Evolutionary conservation across 2,888 invertebrate species (phyloP).

Genomic region (Agonopterix subpropinquella): DNA sequence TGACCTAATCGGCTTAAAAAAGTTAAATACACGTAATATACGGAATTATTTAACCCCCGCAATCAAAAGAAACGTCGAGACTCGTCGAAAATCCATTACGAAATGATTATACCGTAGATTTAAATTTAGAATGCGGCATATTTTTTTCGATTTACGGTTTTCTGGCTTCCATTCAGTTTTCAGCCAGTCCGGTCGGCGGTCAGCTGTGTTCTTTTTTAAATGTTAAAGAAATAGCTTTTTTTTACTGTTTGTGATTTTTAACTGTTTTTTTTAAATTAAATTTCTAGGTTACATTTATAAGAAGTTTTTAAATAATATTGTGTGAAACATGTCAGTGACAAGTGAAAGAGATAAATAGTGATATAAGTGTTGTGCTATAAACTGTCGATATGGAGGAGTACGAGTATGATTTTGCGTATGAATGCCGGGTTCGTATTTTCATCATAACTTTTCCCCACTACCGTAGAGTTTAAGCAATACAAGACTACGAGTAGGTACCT

Average conservation of each 20-base stretch:
- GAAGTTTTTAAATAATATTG: conserved; percentile 10
- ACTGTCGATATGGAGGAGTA: conserved; percentile 63
- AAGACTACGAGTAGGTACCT: no score
- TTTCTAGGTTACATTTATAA: conserved; percentile 29
- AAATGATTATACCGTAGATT: no score
- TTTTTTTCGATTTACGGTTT: conserved; percentile 59
- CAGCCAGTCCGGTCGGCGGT: conserved; percentile 37
- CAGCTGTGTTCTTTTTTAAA: conserved; percentile 34
- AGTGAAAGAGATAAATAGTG: conserved; percentile 22
- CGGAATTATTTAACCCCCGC: conserved; percentile 20
- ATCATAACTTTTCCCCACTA: not conserved
- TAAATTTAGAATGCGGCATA: conserved; percentile 57
- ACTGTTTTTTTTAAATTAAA: conserved; percentile 10
- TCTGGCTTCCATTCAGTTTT: conserved; percentile 67
- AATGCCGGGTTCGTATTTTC: conserved; percentile 77
- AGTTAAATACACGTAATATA: conserved; percentile 23
- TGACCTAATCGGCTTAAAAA: conserved; percentile 8
- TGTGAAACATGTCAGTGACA: conserved; percentile 37
- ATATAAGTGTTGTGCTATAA: conserved; percentile 19
- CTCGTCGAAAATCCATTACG: conserved; percentile 49
- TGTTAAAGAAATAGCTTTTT: conserved; percentile 7
- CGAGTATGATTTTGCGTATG: conserved; percentile 80
- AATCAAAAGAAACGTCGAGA: conserved; percentile 29
- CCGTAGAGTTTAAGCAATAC: no score
- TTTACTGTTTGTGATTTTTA: conserved; percentile 10